A percentile compares a stretch with the other conserved stretches of the same genome.
Conservation (phyloP, 2,888 invertebrate species). For the Lordiphosa andalusiaca region DNA sequence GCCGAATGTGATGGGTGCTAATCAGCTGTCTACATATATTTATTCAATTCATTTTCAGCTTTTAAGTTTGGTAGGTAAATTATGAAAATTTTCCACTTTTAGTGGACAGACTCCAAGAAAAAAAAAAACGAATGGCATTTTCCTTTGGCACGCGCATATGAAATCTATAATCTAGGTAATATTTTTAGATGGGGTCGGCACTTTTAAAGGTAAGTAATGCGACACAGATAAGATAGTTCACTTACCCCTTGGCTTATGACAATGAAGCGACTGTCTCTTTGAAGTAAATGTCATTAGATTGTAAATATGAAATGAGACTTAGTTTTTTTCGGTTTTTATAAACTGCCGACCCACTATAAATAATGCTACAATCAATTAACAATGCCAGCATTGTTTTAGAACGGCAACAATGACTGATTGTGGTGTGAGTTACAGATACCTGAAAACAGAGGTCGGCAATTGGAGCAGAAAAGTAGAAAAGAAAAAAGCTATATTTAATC, state of each 20-base stretch:
- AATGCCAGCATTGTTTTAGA: too few relatives aligned
- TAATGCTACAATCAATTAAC: too few relatives aligned
- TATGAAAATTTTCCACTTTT: slow-evolving; percentile 63
- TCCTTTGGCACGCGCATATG: slow-evolving; percentile 42
- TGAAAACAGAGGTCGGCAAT: too few relatives aligned
- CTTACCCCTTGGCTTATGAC: neutral
- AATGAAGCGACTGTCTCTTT: neutral
- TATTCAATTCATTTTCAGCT: slow-evolving; percentile 53
- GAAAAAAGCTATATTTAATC: too few relatives aligned
- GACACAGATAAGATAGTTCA: slow-evolving; percentile 5
- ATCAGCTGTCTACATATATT: slow-evolving; percentile 56
- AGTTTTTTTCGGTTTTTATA: too few relatives aligned
- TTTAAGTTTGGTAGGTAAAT: slow-evolving; percentile 57
- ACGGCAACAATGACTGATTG: too few relatives aligned
- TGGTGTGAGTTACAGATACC: too few relatives aligned
- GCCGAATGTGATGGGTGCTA: slow-evolving; percentile 46
- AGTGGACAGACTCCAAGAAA: slow-evolving; percentile 16
- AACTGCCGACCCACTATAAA: too few relatives aligned
- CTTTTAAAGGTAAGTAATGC: neutral
- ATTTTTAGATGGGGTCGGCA: slow-evolving; percentile 4
- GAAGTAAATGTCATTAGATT: neutral
- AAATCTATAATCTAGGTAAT: neutral
- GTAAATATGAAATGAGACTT: too few relatives aligned
- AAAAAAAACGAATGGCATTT: slow-evolving; percentile 26
- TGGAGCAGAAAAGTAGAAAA: too few relatives aligned